A percentile compares a stretch with the other conserved stretches of the same genome.
Evolutionary conservation across 2,113 vertebrate genomes (phyloP).

Genomic region (Abramis brama): DNA sequence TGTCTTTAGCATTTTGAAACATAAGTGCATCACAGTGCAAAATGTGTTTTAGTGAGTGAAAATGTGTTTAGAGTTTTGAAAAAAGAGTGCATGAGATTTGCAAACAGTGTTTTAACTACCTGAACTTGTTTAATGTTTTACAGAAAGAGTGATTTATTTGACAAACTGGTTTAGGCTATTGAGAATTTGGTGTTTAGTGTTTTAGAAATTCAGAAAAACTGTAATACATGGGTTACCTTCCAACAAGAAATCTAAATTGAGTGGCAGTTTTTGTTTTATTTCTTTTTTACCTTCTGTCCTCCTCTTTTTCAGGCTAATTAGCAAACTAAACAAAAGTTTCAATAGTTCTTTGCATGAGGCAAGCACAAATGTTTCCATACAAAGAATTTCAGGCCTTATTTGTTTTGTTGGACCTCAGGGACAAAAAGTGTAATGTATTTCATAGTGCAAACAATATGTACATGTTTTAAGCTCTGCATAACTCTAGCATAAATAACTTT

Average conservation of each 20-base stretch:
- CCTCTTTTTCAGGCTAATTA: not conserved
- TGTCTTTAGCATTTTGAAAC: too few relatives aligned
- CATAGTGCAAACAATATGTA: not conserved
- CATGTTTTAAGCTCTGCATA: not conserved
- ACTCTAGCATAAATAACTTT: not conserved
- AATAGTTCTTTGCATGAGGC: not conserved
- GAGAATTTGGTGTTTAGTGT: too few relatives aligned
- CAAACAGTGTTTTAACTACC: too few relatives aligned
- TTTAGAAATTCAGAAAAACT: too few relatives aligned
- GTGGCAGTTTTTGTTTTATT: not conserved
- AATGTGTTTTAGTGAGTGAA: too few relatives aligned
- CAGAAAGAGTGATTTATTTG: too few relatives aligned
- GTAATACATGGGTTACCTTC: not conserved
- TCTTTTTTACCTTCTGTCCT: not conserved
- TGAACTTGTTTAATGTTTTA: too few relatives aligned
- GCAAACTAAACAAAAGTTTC: constrained; percentile 4
- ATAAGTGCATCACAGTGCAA: too few relatives aligned
- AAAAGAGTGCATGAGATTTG: too few relatives aligned
- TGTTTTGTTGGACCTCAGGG: not conserved
- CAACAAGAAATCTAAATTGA: not conserved
- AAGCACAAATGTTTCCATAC: not conserved
- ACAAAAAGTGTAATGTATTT: not conserved
- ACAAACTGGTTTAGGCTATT: too few relatives aligned
- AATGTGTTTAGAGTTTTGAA: too few relatives aligned
- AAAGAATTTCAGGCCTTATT: not conserved